Evolutionary conservation across 2,113 vertebrate genomes (phyloP), one percentile per base, ranked within the genome.

Genomic region (Labeo rohita): DNA sequence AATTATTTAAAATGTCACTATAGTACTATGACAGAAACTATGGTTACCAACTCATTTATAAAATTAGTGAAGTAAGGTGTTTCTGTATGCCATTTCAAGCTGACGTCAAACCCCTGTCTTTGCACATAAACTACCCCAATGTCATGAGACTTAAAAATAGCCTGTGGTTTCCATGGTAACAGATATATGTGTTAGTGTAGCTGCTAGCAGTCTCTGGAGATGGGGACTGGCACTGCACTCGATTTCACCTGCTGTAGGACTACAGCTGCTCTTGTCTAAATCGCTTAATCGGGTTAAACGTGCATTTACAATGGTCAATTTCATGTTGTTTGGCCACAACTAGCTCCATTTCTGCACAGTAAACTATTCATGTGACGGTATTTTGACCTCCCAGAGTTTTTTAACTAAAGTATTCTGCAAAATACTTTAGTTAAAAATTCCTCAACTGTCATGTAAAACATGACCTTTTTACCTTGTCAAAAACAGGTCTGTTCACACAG

Each of bases 141-240:
- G 81, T 52, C 56, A 54, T 0, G 23, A 65, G 54, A 23, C 77
- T 80, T 92, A 86, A 68, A 81, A 75, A 59, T 85, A 90, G 85
- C 90, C 83, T 65, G 39, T 43, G 13, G 88, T 92, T 93, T 73
- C 89, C 91, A 87, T 91, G 75, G 90, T 56, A 84, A 93, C 63
- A 7, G 49, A 89, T 82, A 86, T 78, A 75, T 61, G 83, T 49
- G 79, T 52, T 45, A 61, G 54, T 78, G 80, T 59, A 84, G 21
- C 54, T 36, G 73, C 66, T 9, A 21, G 43, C 16, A 49, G 39
- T 61, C 81, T 72, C 72, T 59, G 13, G 43, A 76, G 76, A 81
- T 23, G 45, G 10, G 61, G 45, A 66, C 13, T 66, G 79, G 9
- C n/a, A 28, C 9, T 70, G 47, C 80, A 70, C 80, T 82, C 18